These are phyloP conservation scores for Drosophila ezoana DNA, from an alignment of 2,888 invertebrate genomes.

Conservation along the genomic window DNA sequence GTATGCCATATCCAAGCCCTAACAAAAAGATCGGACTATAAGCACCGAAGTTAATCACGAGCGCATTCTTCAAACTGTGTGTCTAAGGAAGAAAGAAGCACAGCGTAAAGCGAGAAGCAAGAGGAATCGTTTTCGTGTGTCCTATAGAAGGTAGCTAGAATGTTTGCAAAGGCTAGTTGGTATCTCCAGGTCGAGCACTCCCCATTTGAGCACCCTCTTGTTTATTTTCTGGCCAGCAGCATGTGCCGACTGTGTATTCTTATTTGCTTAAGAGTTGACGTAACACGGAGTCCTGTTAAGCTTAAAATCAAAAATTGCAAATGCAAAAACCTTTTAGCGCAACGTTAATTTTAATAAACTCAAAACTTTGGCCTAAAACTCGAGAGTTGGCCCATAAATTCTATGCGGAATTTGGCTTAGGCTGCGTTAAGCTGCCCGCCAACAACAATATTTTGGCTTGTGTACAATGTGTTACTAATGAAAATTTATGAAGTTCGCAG, in stretches of 20 bases:
- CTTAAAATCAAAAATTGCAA: constrained; percentile 23
- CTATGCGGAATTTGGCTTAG: constrained; percentile 28
- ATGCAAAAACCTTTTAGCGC: constrained; percentile 53
- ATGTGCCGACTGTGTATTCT: not conserved
- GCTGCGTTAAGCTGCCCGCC: constrained; percentile 24
- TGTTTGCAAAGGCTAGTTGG: too few relatives aligned
- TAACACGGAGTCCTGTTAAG: constrained; percentile 5
- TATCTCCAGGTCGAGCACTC: too few relatives aligned
- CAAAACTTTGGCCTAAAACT: constrained; percentile 58
- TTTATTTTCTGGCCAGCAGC: not conserved
- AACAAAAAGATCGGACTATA: too few relatives aligned
- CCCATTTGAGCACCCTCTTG: not conserved
- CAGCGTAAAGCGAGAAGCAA: too few relatives aligned
- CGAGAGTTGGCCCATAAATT: constrained; percentile 36
- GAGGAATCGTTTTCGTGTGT: too few relatives aligned
- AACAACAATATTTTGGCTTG: constrained; percentile 33
- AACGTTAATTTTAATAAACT: constrained; percentile 76
- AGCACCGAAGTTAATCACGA: too few relatives aligned
- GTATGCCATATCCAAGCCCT: too few relatives aligned
- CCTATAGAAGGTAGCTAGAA: too few relatives aligned
- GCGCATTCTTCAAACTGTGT: too few relatives aligned
- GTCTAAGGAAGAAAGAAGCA: too few relatives aligned
- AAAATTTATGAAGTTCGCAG: constrained; percentile 70
- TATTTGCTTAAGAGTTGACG: not conserved
- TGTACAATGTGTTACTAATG: constrained; percentile 60